Evolutionary conservation across 1,140 invertebrate genomes (phyloP), one percentile per base, ranked within the genome.

Genomic region (Stenopsyche tienmushanensis): DNA sequence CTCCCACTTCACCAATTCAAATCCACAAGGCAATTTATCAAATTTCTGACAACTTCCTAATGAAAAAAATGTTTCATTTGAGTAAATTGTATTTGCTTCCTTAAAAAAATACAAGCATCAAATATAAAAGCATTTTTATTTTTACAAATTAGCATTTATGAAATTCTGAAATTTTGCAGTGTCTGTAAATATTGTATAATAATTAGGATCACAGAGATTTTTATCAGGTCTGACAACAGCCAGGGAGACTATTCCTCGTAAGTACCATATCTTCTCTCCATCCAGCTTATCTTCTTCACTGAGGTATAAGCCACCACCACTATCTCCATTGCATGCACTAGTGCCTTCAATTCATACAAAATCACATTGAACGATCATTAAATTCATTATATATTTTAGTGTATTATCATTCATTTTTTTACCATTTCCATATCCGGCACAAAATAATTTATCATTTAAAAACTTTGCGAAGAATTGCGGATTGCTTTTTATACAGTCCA

Each of bases 351-450:
- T 68, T 66, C 1, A 72, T 45, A 21, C 70, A 71, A 3, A 76
- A 72, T n/a, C 64, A 23, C 62, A 74, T 72, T 1, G 72, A 73
- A 21, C 76, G 72, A 0, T 75, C 75, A 50, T 75, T 77, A 64
- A 76, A 75, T 0, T 74, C 74, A 20, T 77, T 76, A 59, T 75
- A 78, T 1, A 72, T 70, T 21, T 73, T 63, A 10, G 63, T 63
- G 17, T 53, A 53, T 21, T 24, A 8, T 24, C 9, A 53, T 3
- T 21, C 3, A 53, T 9, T 24, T 17, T 26, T 62, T 70, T 64
- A 78, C 76, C 76, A 60, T 78, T 78, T 41, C 45, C 69, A 52
- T 62, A 72, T 47, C 76, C 76, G 17, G 74, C 76, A 42, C 76
- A 78, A 47, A 75, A 78, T 65, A 75, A 75, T 5, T 69, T 66